Evolutionary conservation across 2,113 vertebrate species (phyloP).

Genomic region (Pomatorhinus ruficollis): DNA sequence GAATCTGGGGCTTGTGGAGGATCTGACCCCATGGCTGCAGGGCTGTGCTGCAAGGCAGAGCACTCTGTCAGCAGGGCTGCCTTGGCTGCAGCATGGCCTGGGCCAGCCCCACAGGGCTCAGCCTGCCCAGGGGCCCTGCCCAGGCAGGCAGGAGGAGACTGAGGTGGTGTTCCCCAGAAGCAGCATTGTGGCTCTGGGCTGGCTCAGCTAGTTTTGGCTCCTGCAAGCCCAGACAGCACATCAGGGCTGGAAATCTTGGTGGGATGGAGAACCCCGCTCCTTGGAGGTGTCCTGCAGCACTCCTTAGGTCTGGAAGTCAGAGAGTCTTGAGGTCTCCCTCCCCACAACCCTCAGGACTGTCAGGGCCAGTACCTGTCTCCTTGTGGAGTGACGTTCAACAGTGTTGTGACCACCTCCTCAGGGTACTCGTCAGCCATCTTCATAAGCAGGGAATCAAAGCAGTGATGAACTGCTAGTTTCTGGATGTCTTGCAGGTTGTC

Average conservation of each 20-base stretch:
- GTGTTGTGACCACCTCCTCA: neutral
- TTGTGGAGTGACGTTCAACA: neutral
- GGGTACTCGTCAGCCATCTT: fast-evolving
- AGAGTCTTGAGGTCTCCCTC: neutral
- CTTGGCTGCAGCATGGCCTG: neutral
- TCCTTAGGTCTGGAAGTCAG: neutral
- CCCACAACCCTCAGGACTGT: too few species aligned
- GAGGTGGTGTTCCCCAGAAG: neutral
- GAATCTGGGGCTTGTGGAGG: neutral
- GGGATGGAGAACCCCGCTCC: fast-evolving
- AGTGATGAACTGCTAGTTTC: fast-evolving
- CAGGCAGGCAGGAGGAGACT: neutral
- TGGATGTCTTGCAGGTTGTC: neutral
- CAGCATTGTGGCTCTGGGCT: neutral
- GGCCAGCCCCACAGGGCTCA: neutral
- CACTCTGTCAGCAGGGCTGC: neutral
- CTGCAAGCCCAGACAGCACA: fast-evolving
- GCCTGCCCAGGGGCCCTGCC: fast-evolving
- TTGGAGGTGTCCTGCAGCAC: neutral
- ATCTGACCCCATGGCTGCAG: neutral
- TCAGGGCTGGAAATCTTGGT: neutral
- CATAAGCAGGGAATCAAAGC: fast-evolving
- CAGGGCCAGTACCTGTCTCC: neutral
- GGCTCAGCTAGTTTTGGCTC: neutral
- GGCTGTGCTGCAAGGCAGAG: neutral